Percentiles rank a stretch among this genome's conserved stretches.
Conservation (phyloP, 1,140 invertebrate genomes). For the Pteromalus puparum region DNA sequence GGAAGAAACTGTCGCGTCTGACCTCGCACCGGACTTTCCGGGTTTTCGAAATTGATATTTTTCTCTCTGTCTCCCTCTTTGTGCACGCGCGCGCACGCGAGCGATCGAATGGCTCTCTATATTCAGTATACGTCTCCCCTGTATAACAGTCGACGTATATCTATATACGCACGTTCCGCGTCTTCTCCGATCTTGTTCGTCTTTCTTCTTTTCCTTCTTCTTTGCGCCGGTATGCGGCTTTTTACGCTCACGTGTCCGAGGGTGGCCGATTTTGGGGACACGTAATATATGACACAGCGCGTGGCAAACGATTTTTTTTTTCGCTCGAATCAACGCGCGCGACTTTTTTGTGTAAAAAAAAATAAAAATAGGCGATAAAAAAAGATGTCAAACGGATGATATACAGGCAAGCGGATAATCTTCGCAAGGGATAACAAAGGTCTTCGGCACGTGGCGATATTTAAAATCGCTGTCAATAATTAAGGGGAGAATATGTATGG, state of each 20-base stretch:
- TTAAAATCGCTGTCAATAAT: constrained; percentile 46
- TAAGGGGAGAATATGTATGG: constrained; percentile 38
- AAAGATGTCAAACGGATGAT: background rate
- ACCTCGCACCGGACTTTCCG: constrained; percentile 57
- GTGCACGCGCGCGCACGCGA: constrained; percentile 56
- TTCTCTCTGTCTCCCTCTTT: constrained; percentile 61
- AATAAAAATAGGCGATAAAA: too few species aligned
- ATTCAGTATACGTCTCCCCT: constrained; percentile 45
- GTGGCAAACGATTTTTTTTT: too few species aligned
- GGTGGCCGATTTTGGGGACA: constrained; percentile 8
- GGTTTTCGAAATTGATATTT: constrained; percentile 69
- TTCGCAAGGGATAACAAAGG: constrained; percentile 55
- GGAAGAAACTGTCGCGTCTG: constrained; percentile 38
- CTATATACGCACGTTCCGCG: too few species aligned
- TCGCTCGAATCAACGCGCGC: too few species aligned
- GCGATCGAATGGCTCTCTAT: constrained; percentile 60
- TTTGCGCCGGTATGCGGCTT: too few species aligned
- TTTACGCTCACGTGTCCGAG: too few species aligned
- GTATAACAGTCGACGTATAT: background rate
- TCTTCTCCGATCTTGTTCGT: constrained; percentile 52
- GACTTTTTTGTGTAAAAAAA: too few species aligned
- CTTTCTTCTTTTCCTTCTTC: constrained; percentile 54
- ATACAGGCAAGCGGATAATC: background rate
- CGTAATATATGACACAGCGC: constrained; percentile 48
- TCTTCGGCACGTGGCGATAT: constrained; percentile 41